phyloP scores from a whole-genome alignment of 2,888 invertebrate genomes.

The Mythimna impura region DNA sequence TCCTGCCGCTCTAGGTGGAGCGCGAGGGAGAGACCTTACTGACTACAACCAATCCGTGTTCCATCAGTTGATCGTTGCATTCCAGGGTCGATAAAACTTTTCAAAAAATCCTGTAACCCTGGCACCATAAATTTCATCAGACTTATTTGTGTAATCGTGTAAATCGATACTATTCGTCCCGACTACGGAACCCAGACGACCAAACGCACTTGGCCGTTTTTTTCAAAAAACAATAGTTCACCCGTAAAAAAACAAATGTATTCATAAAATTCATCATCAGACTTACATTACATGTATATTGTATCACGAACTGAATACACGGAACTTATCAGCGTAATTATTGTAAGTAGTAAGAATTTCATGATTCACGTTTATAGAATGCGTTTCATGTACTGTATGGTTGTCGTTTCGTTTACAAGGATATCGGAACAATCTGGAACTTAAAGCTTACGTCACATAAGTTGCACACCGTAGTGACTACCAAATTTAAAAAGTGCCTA shows the following conservation, averaged over 20 bases:
- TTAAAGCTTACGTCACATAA: slow-evolving; percentile 41
- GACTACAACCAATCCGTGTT: no score
- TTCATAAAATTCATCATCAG: not conserved
- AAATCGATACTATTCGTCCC: not conserved
- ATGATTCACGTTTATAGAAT: slow-evolving; percentile 45
- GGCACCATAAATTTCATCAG: no score
- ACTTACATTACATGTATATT: not conserved
- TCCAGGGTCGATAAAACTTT: no score
- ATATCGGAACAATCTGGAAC: slow-evolving; percentile 53
- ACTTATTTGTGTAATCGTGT: not conserved
- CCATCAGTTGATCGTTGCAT: no score
- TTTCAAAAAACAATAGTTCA: no score
- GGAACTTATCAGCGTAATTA: slow-evolving; percentile 23
- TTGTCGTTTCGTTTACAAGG: slow-evolving; percentile 44
- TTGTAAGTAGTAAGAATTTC: slow-evolving; percentile 6
- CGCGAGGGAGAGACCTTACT: no score
- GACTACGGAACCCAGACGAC: not conserved
- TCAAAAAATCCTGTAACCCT: no score
- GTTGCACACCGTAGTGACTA: slow-evolving; percentile 10
- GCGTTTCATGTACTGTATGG: slow-evolving; percentile 19
- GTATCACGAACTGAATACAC: slow-evolving; percentile 13
- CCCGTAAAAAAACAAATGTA: not conserved
- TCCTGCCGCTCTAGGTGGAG: no score
- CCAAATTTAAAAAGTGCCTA: slow-evolving; percentile 11
- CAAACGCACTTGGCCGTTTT: no score